Base-by-base conservation (phyloP, 2,888 invertebrate genomes). In the Exocentrus adspersus region DNA sequence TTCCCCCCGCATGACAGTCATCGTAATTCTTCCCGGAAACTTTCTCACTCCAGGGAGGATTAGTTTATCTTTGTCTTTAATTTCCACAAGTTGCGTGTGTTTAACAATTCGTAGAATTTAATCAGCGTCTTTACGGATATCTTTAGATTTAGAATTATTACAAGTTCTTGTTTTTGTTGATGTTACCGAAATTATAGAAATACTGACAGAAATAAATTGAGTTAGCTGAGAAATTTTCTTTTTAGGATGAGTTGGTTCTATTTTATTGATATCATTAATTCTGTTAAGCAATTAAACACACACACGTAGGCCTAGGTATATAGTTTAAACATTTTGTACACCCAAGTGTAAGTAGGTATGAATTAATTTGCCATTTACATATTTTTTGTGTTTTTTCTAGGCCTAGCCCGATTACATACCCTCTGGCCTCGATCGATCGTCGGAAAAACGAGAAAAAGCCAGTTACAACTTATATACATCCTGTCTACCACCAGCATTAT, bases 401-500 rank as follows among this genome's bases (percentile, higher is more conserved):
- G 14, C 37, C 37, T 12, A 12, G n/a, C 5, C 2, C 37, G 5
- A 6, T 37, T 5, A 12, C 4, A 37, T 37, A 37, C 14, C 2
- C 37, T 37, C 2, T 28, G 0, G 43, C 20, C 12, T 24, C 4
- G 0, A 12, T 41, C 14, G 17, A 43, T 17, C 24, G 17, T n/a
- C 12, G 21, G 14, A 16, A 19, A 12, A 54, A 43, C n/a, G 17
- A 43, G 17, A 16, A n/a, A 20, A 28, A 24, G 19, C 43, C 42
- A 1, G 14, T 42, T 28, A 43, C 54, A 1, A 54, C 43, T 43
- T 43, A 66, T 32, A 41, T 64, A 16, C 69, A 77, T 67, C 75
- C 76, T 2, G 71, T 75, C 19, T 76, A 70, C 28, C 75, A 78
- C 69, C 68, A 72, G 37, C 86, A 87, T 71, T 89, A 90, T 77